phyloP scores from a whole-genome alignment of 1,140 invertebrate genomes.

The Zaprionus nigranus region DNA sequence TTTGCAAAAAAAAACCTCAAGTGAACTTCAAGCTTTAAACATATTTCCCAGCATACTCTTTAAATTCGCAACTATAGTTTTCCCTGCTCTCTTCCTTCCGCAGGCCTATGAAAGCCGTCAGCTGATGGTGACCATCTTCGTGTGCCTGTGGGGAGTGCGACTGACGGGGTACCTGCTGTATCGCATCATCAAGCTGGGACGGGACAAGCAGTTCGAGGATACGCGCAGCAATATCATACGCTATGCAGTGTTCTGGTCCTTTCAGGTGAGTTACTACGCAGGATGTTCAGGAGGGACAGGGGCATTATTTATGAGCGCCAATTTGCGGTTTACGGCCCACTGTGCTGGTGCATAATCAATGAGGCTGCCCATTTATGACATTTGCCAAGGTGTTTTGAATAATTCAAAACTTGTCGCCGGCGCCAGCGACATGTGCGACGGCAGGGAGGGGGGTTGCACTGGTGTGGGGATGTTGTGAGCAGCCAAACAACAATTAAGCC shows the following conservation, averaged over 20 bases:
- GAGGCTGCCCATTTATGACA: conserved; percentile 60
- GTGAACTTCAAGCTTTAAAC: not conserved
- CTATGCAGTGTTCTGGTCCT: conserved; percentile 96
- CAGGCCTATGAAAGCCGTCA: conserved; percentile 93
- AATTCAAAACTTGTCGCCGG: conserved; percentile 64
- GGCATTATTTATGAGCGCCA: conserved; percentile 5
- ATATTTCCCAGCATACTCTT: not conserved
- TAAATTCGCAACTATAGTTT: conserved; percentile 1
- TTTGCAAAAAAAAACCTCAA: not conserved
- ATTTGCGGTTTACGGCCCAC: conserved; percentile 28
- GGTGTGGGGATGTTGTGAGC: not conserved
- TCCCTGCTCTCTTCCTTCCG: not conserved
- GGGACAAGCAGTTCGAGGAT: conserved; percentile 96
- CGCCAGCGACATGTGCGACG: conserved; percentile 5
- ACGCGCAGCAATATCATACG: conserved; percentile 93
- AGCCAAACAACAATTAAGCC: conserved; percentile 53
- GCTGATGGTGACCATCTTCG: conserved; percentile 93
- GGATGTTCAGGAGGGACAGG: too few species aligned
- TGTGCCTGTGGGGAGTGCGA: conserved; percentile 93
- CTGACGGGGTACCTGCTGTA: conserved; percentile 94
- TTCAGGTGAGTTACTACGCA: conserved; percentile 88
- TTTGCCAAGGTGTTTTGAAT: conserved; percentile 58
- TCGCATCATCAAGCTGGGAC: conserved; percentile 94
- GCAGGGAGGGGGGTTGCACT: not conserved
- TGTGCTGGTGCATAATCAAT: conserved; percentile 61